Percentiles rank a stretch among this genome's conserved stretches.
Conservation (phyloP, 1,140 invertebrate species). For the Drosophila sechellia region DNA sequence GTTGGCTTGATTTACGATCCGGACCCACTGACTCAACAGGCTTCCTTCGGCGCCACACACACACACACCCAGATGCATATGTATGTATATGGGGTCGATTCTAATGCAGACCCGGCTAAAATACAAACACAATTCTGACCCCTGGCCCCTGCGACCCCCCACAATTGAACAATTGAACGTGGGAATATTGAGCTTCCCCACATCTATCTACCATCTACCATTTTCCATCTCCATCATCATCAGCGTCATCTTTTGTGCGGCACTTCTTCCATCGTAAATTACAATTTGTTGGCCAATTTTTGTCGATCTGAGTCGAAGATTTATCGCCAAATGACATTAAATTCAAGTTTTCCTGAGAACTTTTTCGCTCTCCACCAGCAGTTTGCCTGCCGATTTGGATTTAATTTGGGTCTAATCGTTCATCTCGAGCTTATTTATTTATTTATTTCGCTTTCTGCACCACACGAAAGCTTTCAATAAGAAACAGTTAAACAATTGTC, state of each 20-base stretch:
- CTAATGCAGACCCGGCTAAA: constrained; percentile 11
- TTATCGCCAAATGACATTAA: constrained; percentile 52
- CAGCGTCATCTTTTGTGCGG: constrained; percentile 23
- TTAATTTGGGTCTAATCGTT: constrained; percentile 23
- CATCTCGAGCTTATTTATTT: constrained; percentile 25
- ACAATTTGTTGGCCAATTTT: constrained; percentile 41
- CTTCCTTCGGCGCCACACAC: constrained; percentile 16
- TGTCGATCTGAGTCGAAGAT: constrained; percentile 35
- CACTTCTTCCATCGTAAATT: constrained; percentile 28
- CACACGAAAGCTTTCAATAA: constrained; percentile 4
- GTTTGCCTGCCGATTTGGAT: not conserved
- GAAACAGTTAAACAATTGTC: constrained; percentile 14
- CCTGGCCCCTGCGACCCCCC: constrained; percentile 5
- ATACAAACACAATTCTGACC: constrained; percentile 21
- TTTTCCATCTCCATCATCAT: constrained; percentile 9
- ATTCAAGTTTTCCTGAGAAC: constrained; percentile 35
- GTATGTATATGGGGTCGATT: not conserved
- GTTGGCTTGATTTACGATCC: constrained; percentile 28
- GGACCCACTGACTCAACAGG: constrained; percentile 27
- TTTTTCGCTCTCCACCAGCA: constrained; percentile 1
- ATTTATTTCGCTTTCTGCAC: constrained; percentile 1
- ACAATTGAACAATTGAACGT: constrained; percentile 38
- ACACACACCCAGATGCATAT: not conserved
- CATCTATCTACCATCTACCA: constrained; percentile 2
- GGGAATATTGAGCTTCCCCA: constrained; percentile 23